Conservation (phyloP, 2,113 vertebrate genomes). For the Halichoerus grypus region DNA sequence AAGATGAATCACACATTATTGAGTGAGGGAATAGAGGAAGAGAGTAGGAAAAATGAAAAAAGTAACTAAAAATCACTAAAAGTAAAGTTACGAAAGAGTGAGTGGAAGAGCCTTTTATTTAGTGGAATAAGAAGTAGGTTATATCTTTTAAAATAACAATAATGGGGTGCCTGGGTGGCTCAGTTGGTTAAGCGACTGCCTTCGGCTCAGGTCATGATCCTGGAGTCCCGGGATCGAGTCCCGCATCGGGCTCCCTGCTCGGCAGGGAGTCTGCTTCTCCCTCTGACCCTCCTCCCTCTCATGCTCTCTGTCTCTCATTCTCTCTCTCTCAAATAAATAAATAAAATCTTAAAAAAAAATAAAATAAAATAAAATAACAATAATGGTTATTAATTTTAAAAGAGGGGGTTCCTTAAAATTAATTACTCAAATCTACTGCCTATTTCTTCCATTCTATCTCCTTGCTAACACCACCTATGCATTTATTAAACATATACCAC, state of each 20-base stretch:
- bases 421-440: constrained; percentile 11
- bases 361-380: constrained; percentile 19
- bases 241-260: too few species aligned
- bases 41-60: background rate
- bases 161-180: too few species aligned
- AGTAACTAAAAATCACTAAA: background rate
- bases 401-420: background rate
- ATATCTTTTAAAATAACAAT: background rate
- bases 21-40: background rate
- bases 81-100: background rate
- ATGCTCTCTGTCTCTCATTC: too few species aligned
- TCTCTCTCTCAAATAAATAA: too few species aligned
- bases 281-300: too few species aligned
- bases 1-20: background rate
- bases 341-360: too few species aligned
- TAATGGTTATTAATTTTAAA: constrained; percentile 27
- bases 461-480: background rate
- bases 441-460: background rate
- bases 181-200: too few species aligned
- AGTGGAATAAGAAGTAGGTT: background rate
- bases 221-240: too few species aligned
- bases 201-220: too few species aligned
- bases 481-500: constrained; percentile 6
- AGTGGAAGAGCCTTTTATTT: background rate
- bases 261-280: too few species aligned